Conservation (phyloP, 2,113 vertebrate species). For the Oreocharis arfaki region DNA sequence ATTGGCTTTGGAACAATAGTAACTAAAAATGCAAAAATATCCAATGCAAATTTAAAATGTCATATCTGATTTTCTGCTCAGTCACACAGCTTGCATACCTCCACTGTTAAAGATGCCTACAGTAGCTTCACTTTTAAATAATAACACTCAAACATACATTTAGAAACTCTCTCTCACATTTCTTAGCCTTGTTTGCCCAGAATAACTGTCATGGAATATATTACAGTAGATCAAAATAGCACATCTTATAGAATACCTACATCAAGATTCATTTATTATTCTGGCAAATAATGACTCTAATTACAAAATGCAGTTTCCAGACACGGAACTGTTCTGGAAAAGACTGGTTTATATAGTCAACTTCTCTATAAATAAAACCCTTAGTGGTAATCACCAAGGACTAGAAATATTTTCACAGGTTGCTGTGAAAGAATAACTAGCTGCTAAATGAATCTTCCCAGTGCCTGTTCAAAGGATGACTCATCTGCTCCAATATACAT, state of each 20-base stretch:
- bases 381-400: background rate
- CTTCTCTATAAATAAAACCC: background rate
- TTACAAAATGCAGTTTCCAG: background rate
- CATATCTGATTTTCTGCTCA: background rate
- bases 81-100: background rate
- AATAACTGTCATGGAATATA: background rate
- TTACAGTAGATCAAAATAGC: background rate
- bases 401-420: constrained; percentile 37
- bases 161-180: background rate
- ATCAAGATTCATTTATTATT: background rate
- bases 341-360: background rate
- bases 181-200: background rate
- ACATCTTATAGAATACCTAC: background rate
- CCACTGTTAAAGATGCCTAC: background rate
- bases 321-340: background rate
- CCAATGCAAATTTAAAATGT: background rate
- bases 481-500: constrained; percentile 3
- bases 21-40: background rate
- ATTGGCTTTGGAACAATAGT: background rate
- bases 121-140: background rate
- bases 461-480: constrained; percentile 30
- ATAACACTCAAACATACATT: background rate
- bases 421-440: constrained; percentile 21
- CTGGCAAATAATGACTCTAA: background rate
- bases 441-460: constrained; percentile 29